phyloP scores from a whole-genome alignment of 2,797 vertebrate genomes.

The Pempheris klunzingeri region DNA sequence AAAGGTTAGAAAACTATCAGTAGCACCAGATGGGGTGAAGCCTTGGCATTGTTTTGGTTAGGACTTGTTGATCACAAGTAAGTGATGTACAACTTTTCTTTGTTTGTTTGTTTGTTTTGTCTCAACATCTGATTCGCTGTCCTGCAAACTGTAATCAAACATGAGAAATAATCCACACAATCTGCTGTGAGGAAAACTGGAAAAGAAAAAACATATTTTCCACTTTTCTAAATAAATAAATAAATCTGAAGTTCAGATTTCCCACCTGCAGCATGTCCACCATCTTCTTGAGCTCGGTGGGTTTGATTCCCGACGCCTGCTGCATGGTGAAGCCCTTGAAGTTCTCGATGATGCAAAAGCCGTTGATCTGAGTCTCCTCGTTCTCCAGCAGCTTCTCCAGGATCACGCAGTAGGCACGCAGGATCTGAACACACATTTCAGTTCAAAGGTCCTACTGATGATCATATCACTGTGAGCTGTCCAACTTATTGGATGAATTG shows the following conservation, averaged over 20 bases:
- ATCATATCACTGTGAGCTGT: too few species aligned
- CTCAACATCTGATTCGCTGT: neutral
- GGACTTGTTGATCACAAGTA: too few species aligned
- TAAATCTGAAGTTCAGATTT: too few species aligned
- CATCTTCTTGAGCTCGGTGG: constrained; percentile 98
- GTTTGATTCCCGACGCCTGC: constrained; percentile 95
- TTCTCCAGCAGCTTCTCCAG: constrained; percentile 97
- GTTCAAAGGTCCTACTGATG: too few species aligned
- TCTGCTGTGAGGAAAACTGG: neutral
- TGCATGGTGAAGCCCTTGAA: constrained; percentile 99
- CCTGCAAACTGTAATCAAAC: neutral
- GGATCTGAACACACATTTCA: constrained; percentile 89
- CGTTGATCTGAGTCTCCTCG: constrained; percentile 98
- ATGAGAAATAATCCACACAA: neutral
- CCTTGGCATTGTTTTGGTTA: too few species aligned
- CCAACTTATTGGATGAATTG: too few species aligned
- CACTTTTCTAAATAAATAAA: too few species aligned
- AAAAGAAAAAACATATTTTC: neutral
- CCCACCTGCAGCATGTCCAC: constrained; percentile 99
- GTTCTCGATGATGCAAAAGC: constrained; percentile 98
- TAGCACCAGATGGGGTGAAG: too few species aligned
- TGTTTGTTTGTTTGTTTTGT: too few species aligned
- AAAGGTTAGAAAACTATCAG: too few species aligned
- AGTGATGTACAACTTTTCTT: too few species aligned
- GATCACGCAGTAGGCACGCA: constrained; percentile 97